Conservation (phyloP, 2,113 vertebrate species). For the Manacus vitellinus region DNA sequence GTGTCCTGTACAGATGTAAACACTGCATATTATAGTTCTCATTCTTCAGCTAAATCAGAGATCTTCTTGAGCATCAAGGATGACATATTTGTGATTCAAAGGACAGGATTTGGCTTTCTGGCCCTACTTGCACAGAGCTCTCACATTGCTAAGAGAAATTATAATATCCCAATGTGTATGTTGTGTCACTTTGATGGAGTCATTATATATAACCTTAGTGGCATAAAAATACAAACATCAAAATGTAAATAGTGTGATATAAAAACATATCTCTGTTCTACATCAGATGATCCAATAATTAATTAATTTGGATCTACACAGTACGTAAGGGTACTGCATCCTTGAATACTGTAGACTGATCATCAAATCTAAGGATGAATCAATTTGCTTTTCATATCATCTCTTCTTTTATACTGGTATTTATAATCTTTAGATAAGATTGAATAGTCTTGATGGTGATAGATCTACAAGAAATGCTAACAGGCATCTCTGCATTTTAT, state of each 20-base stretch:
- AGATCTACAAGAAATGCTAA: neutral
- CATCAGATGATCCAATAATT: neutral
- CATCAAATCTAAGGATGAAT: neutral
- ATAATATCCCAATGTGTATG: neutral
- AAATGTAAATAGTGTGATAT: neutral
- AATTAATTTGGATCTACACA: neutral
- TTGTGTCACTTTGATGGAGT: neutral
- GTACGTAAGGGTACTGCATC: neutral
- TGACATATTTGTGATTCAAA: neutral
- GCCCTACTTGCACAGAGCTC: neutral
- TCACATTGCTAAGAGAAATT: neutral
- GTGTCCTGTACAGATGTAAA: neutral
- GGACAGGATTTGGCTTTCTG: neutral
- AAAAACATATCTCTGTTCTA: neutral
- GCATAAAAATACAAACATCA: neutral
- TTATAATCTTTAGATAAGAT: neutral
- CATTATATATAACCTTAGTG: neutral
- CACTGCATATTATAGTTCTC: neutral
- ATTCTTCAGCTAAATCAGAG: neutral
- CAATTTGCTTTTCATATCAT: neutral
- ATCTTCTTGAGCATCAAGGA: neutral
- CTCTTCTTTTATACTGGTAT: neutral
- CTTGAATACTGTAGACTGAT: neutral
- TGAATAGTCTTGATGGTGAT: neutral
- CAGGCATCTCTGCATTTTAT: neutral